A percentile compares a stretch with the other conserved stretches of the same genome.
Conservation (phyloP, 2,797 vertebrate genomes). For the Lagocephalus sceleratus region DNA sequence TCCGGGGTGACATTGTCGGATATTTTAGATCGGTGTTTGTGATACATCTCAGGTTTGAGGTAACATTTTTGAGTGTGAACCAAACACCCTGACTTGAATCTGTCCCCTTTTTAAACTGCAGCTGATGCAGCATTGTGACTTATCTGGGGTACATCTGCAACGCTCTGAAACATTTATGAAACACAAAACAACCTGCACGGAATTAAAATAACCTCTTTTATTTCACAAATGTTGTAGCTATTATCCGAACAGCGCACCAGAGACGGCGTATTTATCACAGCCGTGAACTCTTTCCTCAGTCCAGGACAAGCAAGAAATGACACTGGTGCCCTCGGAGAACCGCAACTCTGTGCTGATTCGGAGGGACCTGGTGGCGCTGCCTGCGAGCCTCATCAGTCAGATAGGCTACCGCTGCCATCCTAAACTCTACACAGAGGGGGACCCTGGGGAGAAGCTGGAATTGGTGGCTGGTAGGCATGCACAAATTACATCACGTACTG, state of each 20-base stretch:
- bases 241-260: no score
- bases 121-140: conserved; percentile 52
- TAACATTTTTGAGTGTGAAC: conserved; percentile 41
- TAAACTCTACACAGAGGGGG: conserved; percentile 97
- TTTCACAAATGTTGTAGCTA: conserved; percentile 17
- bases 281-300: conserved; percentile 57
- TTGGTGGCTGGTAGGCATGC: conserved; percentile 87
- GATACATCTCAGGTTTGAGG: conserved; percentile 25
- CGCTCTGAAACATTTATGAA: conserved; percentile 61
- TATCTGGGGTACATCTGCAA: conserved; percentile 60
- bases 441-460: conserved; percentile 97
- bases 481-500: background rate
- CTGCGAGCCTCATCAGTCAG: conserved; percentile 97
- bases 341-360: conserved; percentile 96
- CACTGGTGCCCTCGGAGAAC: conserved; percentile 83
- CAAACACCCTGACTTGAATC: conserved; percentile 36
- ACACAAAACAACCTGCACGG: conserved; percentile 42
- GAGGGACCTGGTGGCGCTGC: conserved; percentile 92
- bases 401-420: conserved; percentile 98
- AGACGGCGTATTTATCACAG: background rate
- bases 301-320: conserved; percentile 88
- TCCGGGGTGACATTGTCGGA: conserved; percentile 76
- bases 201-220: conserved; percentile 35
- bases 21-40: conserved; percentile 58
- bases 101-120: conserved; percentile 40